Evolutionary conservation across 2,888 invertebrate genomes (phyloP).

Genomic region (Xestia rhomboidea): DNA sequence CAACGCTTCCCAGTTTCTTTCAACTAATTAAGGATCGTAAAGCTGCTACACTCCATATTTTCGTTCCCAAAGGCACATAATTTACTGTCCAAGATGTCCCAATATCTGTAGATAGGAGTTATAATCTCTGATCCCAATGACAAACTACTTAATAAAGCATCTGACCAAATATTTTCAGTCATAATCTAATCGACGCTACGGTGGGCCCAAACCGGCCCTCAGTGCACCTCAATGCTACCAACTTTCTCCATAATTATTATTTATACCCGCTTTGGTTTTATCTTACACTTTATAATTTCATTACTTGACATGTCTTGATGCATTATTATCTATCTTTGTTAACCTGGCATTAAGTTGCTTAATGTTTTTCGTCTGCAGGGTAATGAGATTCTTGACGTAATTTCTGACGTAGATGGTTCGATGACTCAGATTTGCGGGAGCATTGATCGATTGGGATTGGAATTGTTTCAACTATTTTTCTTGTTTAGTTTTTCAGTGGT

Average conservation of each 20-base stretch:
- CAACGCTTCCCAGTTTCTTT: conserved; percentile 56
- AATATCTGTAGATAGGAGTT: conserved; percentile 54
- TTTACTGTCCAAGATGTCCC: conserved; percentile 60
- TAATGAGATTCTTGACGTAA: conserved; percentile 32
- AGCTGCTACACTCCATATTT: conserved; percentile 45
- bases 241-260: conserved; percentile 90
- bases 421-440: conserved; percentile 47
- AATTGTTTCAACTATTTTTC: conserved; percentile 34
- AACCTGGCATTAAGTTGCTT: conserved; percentile 47
- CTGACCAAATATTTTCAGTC: conserved; percentile 82
- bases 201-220: conserved; percentile 68
- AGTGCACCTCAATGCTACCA: conserved; percentile 74
- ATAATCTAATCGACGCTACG: conserved; percentile 75
- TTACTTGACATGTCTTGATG: conserved; percentile 71
- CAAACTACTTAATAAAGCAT: conserved; percentile 71
- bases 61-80: conserved; percentile 42
- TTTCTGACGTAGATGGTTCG: conserved; percentile 26
- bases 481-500: conserved; percentile 18
- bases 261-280: conserved; percentile 81
- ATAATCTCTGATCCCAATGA: conserved; percentile 67
- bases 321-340: conserved; percentile 69
- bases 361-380: conserved; percentile 30
- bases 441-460: conserved; percentile 29
- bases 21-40: conserved; percentile 60
- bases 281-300: conserved; percentile 78